These are phyloP conservation scores for Tricholaema leucomelas DNA, from an alignment of 2,113 vertebrate genomes.

Conservation along the genomic window DNA sequence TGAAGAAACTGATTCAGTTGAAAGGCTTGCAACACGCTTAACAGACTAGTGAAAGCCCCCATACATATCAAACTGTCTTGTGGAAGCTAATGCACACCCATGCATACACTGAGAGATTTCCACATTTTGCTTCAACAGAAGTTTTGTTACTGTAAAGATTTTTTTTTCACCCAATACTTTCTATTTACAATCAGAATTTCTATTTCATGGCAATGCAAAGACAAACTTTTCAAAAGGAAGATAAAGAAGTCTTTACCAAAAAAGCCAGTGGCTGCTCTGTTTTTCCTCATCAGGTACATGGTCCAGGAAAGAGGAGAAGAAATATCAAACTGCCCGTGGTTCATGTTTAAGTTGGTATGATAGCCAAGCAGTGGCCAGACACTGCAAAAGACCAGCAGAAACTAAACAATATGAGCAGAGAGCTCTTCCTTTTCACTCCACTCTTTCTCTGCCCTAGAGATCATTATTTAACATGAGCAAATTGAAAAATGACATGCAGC, in stretches of 20 bases:
- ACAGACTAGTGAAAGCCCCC: neutral
- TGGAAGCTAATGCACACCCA: neutral
- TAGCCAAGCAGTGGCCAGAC: neutral
- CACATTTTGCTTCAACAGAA: neutral
- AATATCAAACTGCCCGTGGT: constrained; percentile 61
- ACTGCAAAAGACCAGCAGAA: neutral
- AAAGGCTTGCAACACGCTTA: neutral
- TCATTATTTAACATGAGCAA: constrained; percentile 62
- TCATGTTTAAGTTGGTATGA: constrained; percentile 62
- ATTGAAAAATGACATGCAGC: constrained; percentile 71
- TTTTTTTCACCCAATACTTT: neutral
- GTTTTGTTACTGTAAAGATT: neutral
- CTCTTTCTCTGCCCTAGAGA: constrained; percentile 33
- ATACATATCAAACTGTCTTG: neutral
- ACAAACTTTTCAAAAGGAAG: neutral
- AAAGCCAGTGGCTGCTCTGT: constrained; percentile 55
- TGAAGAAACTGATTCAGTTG: neutral
- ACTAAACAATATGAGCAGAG: neutral
- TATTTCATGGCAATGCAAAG: neutral
- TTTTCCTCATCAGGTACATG: constrained; percentile 81
- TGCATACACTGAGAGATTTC: neutral
- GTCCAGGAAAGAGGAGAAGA: constrained; percentile 77
- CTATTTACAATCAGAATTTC: neutral
- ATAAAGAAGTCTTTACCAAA: constrained; percentile 69
- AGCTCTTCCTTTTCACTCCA: constrained; percentile 23